Conservation (phyloP, 2,113 vertebrate species). For the Dipodomys merriami region DNA sequence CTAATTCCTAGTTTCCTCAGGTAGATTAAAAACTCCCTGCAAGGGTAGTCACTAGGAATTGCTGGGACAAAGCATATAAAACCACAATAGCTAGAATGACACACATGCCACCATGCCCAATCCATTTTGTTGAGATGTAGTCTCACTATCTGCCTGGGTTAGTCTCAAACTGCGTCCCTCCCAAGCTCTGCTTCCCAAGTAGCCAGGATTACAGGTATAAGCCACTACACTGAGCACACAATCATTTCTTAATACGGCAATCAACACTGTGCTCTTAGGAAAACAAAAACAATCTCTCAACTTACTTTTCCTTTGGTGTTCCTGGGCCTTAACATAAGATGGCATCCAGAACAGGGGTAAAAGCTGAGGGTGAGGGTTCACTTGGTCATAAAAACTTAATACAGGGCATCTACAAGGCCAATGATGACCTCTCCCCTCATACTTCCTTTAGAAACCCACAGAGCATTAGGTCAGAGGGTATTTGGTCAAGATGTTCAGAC, state of each 20-base stretch:
- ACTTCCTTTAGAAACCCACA: not conserved
- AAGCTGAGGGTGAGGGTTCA: no score
- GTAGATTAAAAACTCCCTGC: not conserved
- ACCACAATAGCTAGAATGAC: not conserved
- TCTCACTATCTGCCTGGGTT: no score
- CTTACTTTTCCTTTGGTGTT: not conserved
- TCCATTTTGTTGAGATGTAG: no score
- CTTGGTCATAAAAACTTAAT: not conserved
- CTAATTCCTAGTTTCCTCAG: not conserved
- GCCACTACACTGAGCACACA: not conserved
- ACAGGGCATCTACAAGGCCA: not conserved
- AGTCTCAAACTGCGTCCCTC: no score
- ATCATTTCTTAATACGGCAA: not conserved
- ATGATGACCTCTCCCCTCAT: not conserved
- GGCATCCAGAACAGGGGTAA: not conserved
- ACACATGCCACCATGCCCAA: no score
- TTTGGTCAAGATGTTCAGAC: not conserved
- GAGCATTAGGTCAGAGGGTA: rapidly evolving
- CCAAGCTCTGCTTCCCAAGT: no score
- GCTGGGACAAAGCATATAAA: not conserved
- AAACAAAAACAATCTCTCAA: not conserved
- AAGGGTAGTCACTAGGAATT: not conserved
- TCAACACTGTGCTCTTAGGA: not conserved
- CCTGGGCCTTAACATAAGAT: no score
- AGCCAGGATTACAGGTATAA: no score